Percentiles rank a stretch among this genome's conserved stretches.
phyloP scores from a whole-genome alignment of 1,140 invertebrate species.

The Cydia amplana region DNA sequence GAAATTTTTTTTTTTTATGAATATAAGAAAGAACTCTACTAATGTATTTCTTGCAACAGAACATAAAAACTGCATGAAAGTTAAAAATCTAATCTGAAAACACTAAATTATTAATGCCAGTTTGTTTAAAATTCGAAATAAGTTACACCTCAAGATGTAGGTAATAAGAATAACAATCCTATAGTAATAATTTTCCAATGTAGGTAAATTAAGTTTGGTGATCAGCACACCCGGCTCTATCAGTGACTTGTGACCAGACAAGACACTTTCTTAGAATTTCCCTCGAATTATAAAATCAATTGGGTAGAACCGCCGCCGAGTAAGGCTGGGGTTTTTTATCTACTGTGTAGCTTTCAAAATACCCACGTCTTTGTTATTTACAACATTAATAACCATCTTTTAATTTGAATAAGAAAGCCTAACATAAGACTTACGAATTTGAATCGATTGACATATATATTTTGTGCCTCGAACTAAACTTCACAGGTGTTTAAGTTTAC shows the following conservation, averaged over 20 bases:
- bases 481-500: no score
- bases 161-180: conserved; percentile 35
- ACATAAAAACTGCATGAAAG: conserved; percentile 68
- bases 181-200: conserved; percentile 31
- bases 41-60: conserved; percentile 49
- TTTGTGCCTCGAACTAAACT: no score
- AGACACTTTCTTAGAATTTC: conserved; percentile 57
- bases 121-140: conserved; percentile 32
- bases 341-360: background rate
- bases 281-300: conserved; percentile 69
- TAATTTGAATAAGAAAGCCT: no score
- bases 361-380: background rate
- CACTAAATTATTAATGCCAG: conserved; percentile 41
- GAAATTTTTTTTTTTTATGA: no score
- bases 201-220: conserved; percentile 39
- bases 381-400: background rate
- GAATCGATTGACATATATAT: no score
- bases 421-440: no score
- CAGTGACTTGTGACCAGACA: conserved; percentile 45
- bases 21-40: no score
- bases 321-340: conserved; percentile 8
- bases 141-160: conserved; percentile 37
- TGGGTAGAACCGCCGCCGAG: conserved; percentile 48
- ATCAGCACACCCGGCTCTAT: conserved; percentile 50
- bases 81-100: conserved; percentile 54